Conservation (phyloP, 2,888 invertebrate species). For the Tortrix viridana region DNA sequence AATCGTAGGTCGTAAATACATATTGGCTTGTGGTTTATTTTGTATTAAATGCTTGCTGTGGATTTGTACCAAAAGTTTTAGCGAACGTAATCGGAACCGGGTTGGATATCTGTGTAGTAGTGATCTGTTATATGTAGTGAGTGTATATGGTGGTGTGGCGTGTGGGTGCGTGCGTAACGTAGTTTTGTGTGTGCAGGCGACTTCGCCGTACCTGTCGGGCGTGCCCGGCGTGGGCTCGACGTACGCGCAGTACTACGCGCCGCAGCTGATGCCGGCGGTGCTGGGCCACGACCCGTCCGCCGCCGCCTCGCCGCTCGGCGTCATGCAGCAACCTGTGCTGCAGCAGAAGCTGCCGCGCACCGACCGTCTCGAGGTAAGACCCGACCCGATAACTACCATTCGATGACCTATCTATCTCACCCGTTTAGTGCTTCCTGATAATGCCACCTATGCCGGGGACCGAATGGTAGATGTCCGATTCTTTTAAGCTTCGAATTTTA, state of each 20-base stretch:
- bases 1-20: constrained; percentile 28
- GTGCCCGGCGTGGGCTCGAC: constrained; percentile 95
- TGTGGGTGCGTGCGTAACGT: constrained; percentile 40
- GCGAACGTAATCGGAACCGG: constrained; percentile 14
- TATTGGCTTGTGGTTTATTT: constrained; percentile 31
- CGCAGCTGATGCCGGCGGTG: constrained; percentile 95
- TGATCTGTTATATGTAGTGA: constrained; percentile 7
- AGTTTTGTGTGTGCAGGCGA: constrained; percentile 85
- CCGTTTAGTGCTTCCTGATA: constrained; percentile 70
- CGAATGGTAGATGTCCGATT: constrained; percentile 49
- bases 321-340: constrained; percentile 94
- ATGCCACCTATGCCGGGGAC: constrained; percentile 65
- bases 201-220: constrained; percentile 96
- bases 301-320: constrained; percentile 91
- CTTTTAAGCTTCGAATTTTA: neutral
- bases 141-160: constrained; percentile 3
- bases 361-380: constrained; percentile 97
- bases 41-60: constrained; percentile 35
- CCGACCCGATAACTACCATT: constrained; percentile 57
- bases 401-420: constrained; percentile 48
- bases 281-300: constrained; percentile 94
- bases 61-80: constrained; percentile 29
- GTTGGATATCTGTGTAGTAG: constrained; percentile 23
- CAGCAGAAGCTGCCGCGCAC: constrained; percentile 97
- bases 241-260: constrained; percentile 95